Evolutionary conservation across 2,888 invertebrate species (phyloP), one percentile per base, ranked within the genome.

Genomic region (Drosophila anceps): DNA sequence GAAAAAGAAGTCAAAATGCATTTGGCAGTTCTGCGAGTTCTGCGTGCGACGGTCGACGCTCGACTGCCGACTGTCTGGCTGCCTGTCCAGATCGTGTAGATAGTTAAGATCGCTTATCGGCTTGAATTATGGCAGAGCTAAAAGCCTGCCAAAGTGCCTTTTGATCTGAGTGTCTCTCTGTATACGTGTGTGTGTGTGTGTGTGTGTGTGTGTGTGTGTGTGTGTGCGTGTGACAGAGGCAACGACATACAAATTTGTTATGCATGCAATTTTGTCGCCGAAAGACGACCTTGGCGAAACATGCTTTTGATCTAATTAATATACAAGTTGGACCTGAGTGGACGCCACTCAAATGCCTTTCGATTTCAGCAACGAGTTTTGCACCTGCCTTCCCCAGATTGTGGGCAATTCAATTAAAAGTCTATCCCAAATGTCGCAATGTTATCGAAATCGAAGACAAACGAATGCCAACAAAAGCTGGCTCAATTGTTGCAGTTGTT

Each of bases 51-150:
- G 58, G 37, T 43, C 35, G 33, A 33, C 27, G 33, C 35, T 18
- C 62, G 20, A 43, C 24, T 6, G 3, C n/a, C 63, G 74, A 70
- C 72, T 72, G 68, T 63, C 66, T 66, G 71, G 62, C 68, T 27
- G 70, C 57, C 83, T 85, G 79, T 88, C 80, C 85, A 76, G 84
- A 86, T 86, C 90, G 90, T 90, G 86, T 90, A 86, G 86, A 86
- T 86, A 86, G 86, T 86, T 86, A 88, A 86, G 86, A 86, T 86
- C 89, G 79, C 83, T 90, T 90, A 86, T 86, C 86, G 82, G 50
- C 41, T 86, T 90, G 88, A 86, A 85, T 88, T 86, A 86, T 90
- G 86, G 88, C 83, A 81, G 83, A 88, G 90, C 77, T 90, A 86
- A 86, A 86, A 86, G 86, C 86, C 83, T 88, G 86, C 86, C 79